Evolutionary conservation across 2,113 vertebrate species (phyloP).

Genomic region (Leucopsar rothschildi): DNA sequence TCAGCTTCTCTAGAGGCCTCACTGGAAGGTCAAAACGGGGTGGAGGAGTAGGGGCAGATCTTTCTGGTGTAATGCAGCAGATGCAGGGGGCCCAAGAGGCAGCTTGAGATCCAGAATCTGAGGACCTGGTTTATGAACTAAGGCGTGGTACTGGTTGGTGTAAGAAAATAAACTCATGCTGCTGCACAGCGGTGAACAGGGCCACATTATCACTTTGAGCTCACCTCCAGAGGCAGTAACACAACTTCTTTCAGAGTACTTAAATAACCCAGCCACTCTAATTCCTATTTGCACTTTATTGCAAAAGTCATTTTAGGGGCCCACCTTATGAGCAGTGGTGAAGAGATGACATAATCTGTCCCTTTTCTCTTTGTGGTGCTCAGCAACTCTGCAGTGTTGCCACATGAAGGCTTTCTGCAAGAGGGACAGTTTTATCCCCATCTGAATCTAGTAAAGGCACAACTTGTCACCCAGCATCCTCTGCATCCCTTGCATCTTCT

Average conservation of each 20-base stretch:
- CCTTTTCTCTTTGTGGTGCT: background rate
- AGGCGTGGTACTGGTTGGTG: background rate
- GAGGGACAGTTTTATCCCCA: background rate
- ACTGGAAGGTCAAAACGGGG: background rate
- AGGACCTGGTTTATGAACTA: background rate
- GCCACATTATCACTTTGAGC: background rate
- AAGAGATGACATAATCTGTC: background rate
- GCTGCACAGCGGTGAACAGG: background rate
- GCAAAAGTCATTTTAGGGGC: background rate
- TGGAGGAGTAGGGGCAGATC: background rate
- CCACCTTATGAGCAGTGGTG: background rate
- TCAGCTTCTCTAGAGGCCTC: background rate
- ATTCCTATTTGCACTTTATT: background rate
- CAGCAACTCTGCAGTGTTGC: background rate
- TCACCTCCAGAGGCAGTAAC: background rate
- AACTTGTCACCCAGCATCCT: background rate
- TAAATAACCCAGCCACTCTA: background rate
- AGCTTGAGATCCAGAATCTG: background rate
- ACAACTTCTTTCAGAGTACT: background rate
- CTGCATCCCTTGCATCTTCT: background rate
- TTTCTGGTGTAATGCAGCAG: background rate
- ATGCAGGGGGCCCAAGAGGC: background rate
- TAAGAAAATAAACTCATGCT: background rate
- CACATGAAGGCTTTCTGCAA: background rate
- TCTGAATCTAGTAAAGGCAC: background rate